Percentiles rank a stretch among this genome's conserved stretches.
These are phyloP conservation scores for Drosophila acutilabella DNA, from an alignment of 2,888 invertebrate genomes.

Conservation along the genomic window DNA sequence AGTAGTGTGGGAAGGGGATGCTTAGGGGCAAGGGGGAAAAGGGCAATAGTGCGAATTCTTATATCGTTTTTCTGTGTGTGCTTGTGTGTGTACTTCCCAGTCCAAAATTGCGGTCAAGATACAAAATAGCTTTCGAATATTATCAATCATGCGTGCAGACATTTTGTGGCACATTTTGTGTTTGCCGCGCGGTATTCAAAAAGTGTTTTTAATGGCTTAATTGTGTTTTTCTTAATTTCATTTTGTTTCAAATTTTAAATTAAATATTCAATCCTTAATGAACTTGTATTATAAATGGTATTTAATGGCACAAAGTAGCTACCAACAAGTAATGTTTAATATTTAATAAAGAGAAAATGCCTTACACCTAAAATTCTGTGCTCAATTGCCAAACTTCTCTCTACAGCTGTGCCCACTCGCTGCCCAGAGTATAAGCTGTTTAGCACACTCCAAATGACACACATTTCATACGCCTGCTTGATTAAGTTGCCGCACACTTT, in stretches of 20 bases:
- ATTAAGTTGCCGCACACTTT: conserved; percentile 68
- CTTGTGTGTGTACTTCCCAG: conserved; percentile 3
- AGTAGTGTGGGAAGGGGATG: background rate
- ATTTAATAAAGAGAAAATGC: too few relatives aligned
- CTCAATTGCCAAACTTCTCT: background rate
- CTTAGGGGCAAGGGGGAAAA: background rate
- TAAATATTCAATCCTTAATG: background rate
- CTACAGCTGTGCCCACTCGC: background rate
- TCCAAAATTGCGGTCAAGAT: conserved; percentile 48
- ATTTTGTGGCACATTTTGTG: conserved; percentile 44
- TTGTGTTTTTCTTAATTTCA: conserved; percentile 33
- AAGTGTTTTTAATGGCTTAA: conserved; percentile 47
- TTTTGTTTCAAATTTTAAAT: background rate
- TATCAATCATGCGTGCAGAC: conserved; percentile 71
- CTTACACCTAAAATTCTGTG: background rate
- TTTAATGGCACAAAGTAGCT: too few relatives aligned
- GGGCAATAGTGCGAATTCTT: conserved; percentile 62
- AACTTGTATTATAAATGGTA: too few relatives aligned
- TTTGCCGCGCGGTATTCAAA: conserved; percentile 21
- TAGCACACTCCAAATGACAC: background rate
- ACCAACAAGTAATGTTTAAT: too few relatives aligned
- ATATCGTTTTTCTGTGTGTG: conserved; percentile 11
- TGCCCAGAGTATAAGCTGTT: conserved; percentile 4
- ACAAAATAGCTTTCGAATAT: conserved; percentile 64
- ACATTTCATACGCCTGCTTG: conserved; percentile 34